Evolutionary conservation across 2,888 invertebrate genomes (phyloP).

Genomic region (Agriopis marginaria): DNA sequence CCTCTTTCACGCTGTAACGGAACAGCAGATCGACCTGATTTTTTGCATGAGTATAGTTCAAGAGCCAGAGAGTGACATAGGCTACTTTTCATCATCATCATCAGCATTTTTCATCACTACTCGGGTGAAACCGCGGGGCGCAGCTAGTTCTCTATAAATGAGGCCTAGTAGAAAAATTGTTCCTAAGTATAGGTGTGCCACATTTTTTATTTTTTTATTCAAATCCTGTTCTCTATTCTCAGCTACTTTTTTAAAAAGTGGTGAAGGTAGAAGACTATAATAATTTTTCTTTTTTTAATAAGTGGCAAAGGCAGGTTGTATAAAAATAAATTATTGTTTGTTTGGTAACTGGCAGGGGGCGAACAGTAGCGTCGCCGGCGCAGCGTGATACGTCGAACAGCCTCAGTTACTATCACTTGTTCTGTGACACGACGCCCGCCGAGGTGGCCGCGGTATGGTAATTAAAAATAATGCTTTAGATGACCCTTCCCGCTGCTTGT

Average conservation of each 20-base stretch:
- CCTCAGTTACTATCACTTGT: constrained; percentile 3
- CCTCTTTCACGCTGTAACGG: too few relatives aligned
- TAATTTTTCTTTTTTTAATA: constrained; percentile 19
- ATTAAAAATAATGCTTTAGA: constrained; percentile 46
- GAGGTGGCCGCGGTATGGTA: constrained; percentile 65
- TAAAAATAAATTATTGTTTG: constrained; percentile 60
- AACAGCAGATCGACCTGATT: too few relatives aligned
- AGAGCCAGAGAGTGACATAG: too few relatives aligned
- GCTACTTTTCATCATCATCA: too few relatives aligned
- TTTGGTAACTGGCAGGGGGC: constrained; percentile 72
- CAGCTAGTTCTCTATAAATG: too few relatives aligned
- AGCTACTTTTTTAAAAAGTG: constrained; percentile 6
- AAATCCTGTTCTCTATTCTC: constrained; percentile 1
- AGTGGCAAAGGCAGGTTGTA: constrained; percentile 22
- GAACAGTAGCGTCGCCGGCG: constrained; percentile 77
- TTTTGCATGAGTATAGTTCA: too few relatives aligned
- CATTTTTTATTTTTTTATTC: constrained; percentile 17
- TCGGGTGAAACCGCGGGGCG: too few relatives aligned
- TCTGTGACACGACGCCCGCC: constrained; percentile 46
- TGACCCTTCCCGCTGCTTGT: constrained; percentile 20
- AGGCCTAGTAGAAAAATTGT: background rate
- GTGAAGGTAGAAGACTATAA: constrained; percentile 13
- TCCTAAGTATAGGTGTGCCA: background rate
- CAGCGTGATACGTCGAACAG: constrained; percentile 67
- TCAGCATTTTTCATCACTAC: too few relatives aligned